phyloP scores from a whole-genome alignment of 2,113 vertebrate genomes.

The Varanus salvator region DNA sequence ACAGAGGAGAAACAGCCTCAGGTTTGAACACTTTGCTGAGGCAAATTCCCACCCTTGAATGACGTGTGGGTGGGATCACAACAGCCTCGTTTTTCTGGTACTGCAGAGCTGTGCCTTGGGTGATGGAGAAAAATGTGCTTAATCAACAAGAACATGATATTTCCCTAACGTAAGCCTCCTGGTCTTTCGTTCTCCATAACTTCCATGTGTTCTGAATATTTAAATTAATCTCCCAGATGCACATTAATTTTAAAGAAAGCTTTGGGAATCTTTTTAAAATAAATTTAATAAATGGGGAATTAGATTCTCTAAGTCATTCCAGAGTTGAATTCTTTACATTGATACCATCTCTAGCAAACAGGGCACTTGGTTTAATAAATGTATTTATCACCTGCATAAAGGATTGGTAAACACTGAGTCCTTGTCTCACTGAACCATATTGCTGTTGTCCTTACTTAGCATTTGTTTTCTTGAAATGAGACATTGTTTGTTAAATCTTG shows the following conservation, averaged over 20 bases:
- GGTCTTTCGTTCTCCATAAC: slow-evolving; percentile 15
- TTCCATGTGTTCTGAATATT: neutral
- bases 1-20: too few relatives aligned
- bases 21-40: too few relatives aligned
- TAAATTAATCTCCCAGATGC: neutral
- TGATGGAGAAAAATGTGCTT: neutral
- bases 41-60: neutral
- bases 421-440: slow-evolving; percentile 63
- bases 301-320: slow-evolving; percentile 59
- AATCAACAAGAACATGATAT: neutral
- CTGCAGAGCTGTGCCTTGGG: neutral
- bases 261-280: slow-evolving; percentile 54
- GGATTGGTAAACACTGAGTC: slow-evolving; percentile 68
- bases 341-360: slow-evolving; percentile 62
- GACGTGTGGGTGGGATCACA: neutral
- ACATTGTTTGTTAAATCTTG: slow-evolving; percentile 70
- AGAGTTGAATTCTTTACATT: slow-evolving; percentile 65
- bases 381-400: slow-evolving; percentile 77
- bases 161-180: neutral
- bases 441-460: slow-evolving; percentile 62
- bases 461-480: slow-evolving; percentile 70
- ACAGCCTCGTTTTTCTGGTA: neutral
- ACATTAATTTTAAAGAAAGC: slow-evolving; percentile 57
- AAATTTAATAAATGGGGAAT: slow-evolving; percentile 69
- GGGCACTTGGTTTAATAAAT: slow-evolving; percentile 75